Evolutionary conservation across 2,888 invertebrate species (phyloP), one percentile per base, ranked within the genome.

Genomic region (Acanthosepion pharaonis): DNA sequence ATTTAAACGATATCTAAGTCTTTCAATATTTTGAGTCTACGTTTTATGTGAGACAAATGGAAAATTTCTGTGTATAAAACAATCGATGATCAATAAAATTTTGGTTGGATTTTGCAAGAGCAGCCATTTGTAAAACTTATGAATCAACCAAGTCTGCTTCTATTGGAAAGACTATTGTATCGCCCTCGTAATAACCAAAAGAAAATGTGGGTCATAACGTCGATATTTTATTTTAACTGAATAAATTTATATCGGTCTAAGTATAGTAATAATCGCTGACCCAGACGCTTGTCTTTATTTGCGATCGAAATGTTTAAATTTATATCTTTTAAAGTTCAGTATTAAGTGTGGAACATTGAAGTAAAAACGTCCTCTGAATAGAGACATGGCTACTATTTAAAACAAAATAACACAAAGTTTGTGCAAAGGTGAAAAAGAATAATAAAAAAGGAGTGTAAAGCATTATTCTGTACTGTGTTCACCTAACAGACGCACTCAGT

Each of bases 201-300:
- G 33, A 78, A n/a, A n/a, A 5, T 2, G 11, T n/a, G 28, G n/a
- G 28, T 11, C 78, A n/a, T 78, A 78, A 78, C n/a, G n/a, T 78
- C n/a, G 78, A 78, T 78, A 78, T 11, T 78, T 78, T 78, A n/a
- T 78, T 78, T 78, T n/a, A 78, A 78, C 78, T n/a, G 78, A n/a
- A 78, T n/a, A n/a, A 78, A 78, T 78, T 78, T 78, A 78, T 78
- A 78, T 33, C 78, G 15, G 78, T 78, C 78, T 78, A 78, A 78
- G 78, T n/a, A 78, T n/a, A n/a, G 78, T 11, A 78, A 78, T 78
- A 78, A 78, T 78, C 78, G 78, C 4, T 78, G 78, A 78, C n/a
- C 78, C n/a, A 78, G 78, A 78, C n/a, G 33, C n/a, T 15, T 33
- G n/a, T 78, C 11, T n/a, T 11, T 78, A 78, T 78, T 78, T n/a